Evolutionary conservation across 2,113 vertebrate genomes (phyloP), one percentile per base, ranked within the genome.

Genomic region (Polypterus bichir): DNA sequence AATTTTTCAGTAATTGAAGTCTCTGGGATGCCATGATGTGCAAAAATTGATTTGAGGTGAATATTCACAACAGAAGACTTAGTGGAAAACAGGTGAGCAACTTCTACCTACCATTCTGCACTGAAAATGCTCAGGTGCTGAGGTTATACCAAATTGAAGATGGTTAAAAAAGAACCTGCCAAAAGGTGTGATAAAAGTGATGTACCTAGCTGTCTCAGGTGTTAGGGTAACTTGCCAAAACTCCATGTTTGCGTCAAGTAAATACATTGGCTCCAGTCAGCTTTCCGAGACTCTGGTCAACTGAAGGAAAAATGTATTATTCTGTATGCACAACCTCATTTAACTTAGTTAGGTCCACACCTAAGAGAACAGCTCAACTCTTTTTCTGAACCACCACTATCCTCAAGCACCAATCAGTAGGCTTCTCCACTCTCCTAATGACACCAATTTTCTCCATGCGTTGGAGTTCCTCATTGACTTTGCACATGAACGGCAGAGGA

Each of bases 341-440:
- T 48, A 48, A 59, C 8, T 8, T 47, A 47, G 58, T 59, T 45
- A 59, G 58, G 58, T 56, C 54, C 11, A 56, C 54, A 52, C 51
- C 7, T 8, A 52, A 8, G 7, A 3, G 4, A 7, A 52, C 4
- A 8, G 51, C 10, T 7, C 44, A 27, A 27, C 44, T 3, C 6
- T 9, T 6, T 56, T 56, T 56, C 9, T 7, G 45, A 59, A 59
- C 45, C 4, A 47, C 10, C 46, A 59, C 46, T 47, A 59, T 59
- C 6, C 45, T 7, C 10, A 10, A 4, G 44, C 54, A 56, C 54
- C 58, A 59, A 47, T 48, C 9, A n/a, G 58, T 3, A 2, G 45
- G 4, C 6, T 47, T 47, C 9, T 10, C 45, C 9, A 46, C 46
- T 47, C 8, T 59, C n/a, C 45, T 47, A 8, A 59, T 48, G 47